Evolutionary conservation across 2,797 vertebrate species (phyloP), one percentile per base, ranked within the genome.

Genomic region (Sphenodon punctatus): DNA sequence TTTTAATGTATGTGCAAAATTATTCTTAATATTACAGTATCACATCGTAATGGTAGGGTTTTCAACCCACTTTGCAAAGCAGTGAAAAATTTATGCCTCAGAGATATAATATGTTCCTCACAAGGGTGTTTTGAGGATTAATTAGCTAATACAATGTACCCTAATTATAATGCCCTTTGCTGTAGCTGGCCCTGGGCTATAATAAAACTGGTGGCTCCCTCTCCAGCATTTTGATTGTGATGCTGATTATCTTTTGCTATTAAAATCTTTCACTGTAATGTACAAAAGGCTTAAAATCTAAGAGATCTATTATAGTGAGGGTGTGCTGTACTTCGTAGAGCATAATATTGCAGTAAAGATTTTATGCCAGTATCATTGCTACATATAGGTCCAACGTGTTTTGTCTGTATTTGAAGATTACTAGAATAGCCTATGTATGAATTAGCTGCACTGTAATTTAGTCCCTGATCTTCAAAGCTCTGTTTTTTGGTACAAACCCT

Each of bases 251-350:
- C n/a, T n/a, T n/a, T n/a, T n/a, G n/a, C n/a, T n/a, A n/a, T n/a
- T n/a, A n/a, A n/a, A n/a, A n/a, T n/a, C n/a, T n/a, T n/a, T n/a
- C n/a, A n/a, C n/a, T n/a, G n/a, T n/a, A n/a, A n/a, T n/a, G n/a
- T n/a, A n/a, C n/a, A n/a, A n/a, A n/a, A n/a, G n/a, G n/a, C n/a
- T n/a, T n/a, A n/a, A n/a, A n/a, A n/a, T n/a, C 75, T 32, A 55
- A 25, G 25, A n/a, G 4, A 9, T 61, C 56, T 80, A 74, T 53
- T 56, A 67, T 41, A 38, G 74, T 60, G 56, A 75, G 56, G n/a
- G n/a, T 78, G 58, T 65, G 23, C 67, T 63, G 11, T 25, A 58
- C 68, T 32, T 51, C 78, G 19, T 58, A 19, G 64, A 55, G 15
- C 12, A 23, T n/a, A 58, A 25, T n/a, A 46, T 36, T 78, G 19